Base-by-base conservation (phyloP, 92 coral and sea anemone genomes). In the Diadumene lineata region DNA sequence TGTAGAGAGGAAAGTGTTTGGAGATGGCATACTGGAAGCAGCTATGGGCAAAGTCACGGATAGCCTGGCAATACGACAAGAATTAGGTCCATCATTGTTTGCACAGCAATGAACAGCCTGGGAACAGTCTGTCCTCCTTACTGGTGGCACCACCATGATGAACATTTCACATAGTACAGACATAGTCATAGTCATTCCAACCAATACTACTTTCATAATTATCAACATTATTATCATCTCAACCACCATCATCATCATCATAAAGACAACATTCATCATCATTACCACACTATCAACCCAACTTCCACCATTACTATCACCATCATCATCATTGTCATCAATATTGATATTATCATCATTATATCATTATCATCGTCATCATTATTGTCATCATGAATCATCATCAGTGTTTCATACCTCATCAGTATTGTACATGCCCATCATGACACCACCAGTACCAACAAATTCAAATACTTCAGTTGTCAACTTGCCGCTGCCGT, bases 371-470 rank as follows among this genome's bases (percentile, higher is more conserved):
- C 48, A 38, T 38, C 13, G 13, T 13, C 48, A 38, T 38, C 13
- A 38, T 38, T 38, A 38, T 13, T 13, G 13, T 38, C 48, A 38
- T 38, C 48, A 38, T 61, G 17, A n/a, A 13, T 19, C 10, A 28
- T 26, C 24, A 64, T 30, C 7, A 8, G 23, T 2, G 26, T 33
- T 13, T 25, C 48, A 28, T 27, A 94, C 98, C 97, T 94, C 98
- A 72, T 94, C 98, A 60, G 98, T 94, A 70, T 94, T 94, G 81
- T 94, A 94, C 98, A 94, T 94, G 44, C 98, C 98, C 98, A 94
- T 94, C 83, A 92, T 91, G 0, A 94, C 98, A 34, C 98, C 98
- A 66, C 98, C 98, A 33, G 93, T 92, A 24, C 98, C 98, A 34
- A 89, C 86, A 71, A 94, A 94, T 74, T 94, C 96, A 79, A 91